phyloP scores from a whole-genome alignment of 2,888 invertebrate genomes.

The Pegoplata infirma region DNA sequence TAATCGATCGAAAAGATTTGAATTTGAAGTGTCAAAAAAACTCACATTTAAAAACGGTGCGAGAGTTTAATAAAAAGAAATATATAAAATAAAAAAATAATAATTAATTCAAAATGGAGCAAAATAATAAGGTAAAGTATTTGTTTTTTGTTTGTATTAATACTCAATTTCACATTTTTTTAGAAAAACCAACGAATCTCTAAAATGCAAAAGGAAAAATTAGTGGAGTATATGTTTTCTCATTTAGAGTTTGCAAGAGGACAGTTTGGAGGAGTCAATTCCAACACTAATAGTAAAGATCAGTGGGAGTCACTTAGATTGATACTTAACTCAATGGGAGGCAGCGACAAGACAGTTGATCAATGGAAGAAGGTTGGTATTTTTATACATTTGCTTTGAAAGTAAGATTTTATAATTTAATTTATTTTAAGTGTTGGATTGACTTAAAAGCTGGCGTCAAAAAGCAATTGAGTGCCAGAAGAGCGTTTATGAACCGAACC shows the following conservation, averaged over 20 bases:
- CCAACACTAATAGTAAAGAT: background rate
- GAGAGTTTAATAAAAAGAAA: too few species aligned
- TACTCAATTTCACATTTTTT: too few species aligned
- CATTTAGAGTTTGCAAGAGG: slow-evolving; percentile 10
- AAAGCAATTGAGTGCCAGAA: background rate
- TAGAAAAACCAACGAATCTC: slow-evolving; percentile 16
- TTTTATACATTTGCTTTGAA: too few species aligned
- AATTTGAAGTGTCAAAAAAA: too few species aligned
- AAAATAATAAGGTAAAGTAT: too few species aligned
- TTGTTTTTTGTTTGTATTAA: too few species aligned
- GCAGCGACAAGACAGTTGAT: background rate
- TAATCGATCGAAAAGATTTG: too few species aligned
- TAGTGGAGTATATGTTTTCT: slow-evolving; percentile 4
- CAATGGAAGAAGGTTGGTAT: slow-evolving; percentile 22
- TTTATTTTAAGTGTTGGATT: slow-evolving; percentile 1
- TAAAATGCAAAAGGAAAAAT: slow-evolving; percentile 2
- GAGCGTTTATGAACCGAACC: slow-evolving; percentile 1
- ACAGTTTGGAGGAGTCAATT: background rate
- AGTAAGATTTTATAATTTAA: background rate
- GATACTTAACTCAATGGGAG: background rate
- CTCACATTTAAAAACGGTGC: too few species aligned
- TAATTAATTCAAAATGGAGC: too few species aligned
- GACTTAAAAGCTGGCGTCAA: slow-evolving; percentile 1
- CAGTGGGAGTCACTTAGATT: slow-evolving; percentile 1
- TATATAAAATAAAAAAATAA: too few species aligned